Base-by-base conservation (phyloP, 2,888 invertebrate species). In the Azorinus chamasolen region DNA sequence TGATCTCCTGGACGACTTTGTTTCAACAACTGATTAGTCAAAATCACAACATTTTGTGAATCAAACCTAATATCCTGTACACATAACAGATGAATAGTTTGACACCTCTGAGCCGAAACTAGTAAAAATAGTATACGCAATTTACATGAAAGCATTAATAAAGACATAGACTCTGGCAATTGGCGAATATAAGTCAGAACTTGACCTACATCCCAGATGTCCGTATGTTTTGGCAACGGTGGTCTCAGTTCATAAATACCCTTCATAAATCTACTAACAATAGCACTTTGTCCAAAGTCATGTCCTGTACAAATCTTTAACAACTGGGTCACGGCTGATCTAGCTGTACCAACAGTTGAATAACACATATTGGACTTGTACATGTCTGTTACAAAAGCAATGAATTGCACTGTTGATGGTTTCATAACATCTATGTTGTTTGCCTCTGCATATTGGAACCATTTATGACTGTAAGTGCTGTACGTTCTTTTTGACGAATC, bases 351-450 rank as follows among this genome's bases (percentile, higher is more conserved):
- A 5, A 65, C 22, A 0, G 53, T 58, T 59, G 59, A 53, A 39
- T 72, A 65, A 14, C 45, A 10, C 8, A 39, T 6, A n/a, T 59
- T 39, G 4, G 18, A 0, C 22, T 53, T 25, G 45, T 22, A 72
- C n/a, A 72, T 10, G 1, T n/a, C 5, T n/a, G 58, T 65, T 20
- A 72, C 37, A 59, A 72, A 72, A 12, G 20, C 24, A 1, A 72
- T 46, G 1, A 72, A 18, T 27, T 20, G 3, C 27, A 1, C 2
- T 24, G 24, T 20, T 45, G 55, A 12, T 27, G 71, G 71, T 0
- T 27, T 51, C 20, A 58, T 22, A 18, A 37, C 4, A 57, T 63
- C 14, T 41, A 51, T 4, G 22, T 64, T 20, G 39, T n/a, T 39
- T 25, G 8, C 2, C 25, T 43, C 24, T 58, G 32, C 18, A 72